Evolutionary conservation across 2,888 invertebrate species (phyloP).

Genomic region (Pristionchus entomophagus): DNA sequence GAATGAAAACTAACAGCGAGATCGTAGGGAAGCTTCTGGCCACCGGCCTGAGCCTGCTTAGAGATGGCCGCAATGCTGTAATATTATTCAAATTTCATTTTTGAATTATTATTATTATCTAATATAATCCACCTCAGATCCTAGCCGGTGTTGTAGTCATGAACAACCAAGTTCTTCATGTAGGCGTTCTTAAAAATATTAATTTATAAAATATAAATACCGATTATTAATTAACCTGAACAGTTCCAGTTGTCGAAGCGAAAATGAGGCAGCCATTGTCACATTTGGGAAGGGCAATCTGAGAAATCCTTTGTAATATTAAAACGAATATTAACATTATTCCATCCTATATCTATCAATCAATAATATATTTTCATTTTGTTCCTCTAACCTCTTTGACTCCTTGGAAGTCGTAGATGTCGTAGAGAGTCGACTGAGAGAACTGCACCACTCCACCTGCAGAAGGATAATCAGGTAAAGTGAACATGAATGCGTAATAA

Average conservation of each 20-base stretch:
- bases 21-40: neutral
- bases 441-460: neutral
- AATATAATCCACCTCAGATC: neutral
- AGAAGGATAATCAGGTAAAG: too few species aligned
- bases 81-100: neutral
- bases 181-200: neutral
- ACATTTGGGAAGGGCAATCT: neutral
- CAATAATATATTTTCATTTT: too few species aligned
- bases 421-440: neutral
- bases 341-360: too few species aligned
- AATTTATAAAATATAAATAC: too few species aligned
- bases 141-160: neutral
- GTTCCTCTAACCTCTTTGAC: neutral
- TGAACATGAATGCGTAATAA: too few species aligned
- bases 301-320: too few species aligned
- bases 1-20: neutral
- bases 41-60: neutral
- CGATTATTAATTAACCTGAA: neutral
- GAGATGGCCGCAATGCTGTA: neutral
- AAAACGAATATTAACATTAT: too few species aligned
- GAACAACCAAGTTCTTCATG: constrained; percentile 14
- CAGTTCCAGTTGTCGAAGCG: neutral
- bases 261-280: constrained; percentile 10
- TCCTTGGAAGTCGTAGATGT: constrained; percentile 15
- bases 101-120: neutral